Evolutionary conservation across 2,888 invertebrate genomes (phyloP).

Genomic region (Acanthosepion esculentum): DNA sequence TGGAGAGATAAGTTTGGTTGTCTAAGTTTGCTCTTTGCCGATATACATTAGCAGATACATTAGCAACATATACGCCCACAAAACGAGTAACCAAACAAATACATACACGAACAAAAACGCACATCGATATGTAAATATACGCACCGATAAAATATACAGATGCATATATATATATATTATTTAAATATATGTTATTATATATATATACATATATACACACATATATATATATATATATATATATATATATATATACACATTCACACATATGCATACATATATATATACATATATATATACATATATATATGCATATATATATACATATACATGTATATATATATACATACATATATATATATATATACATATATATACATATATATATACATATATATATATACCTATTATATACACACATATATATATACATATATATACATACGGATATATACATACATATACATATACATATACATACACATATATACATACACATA

Average conservation of each 20-base stretch:
- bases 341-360: neutral
- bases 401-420: neutral
- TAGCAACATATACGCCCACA: too few species aligned
- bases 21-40: too few species aligned
- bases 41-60: too few species aligned
- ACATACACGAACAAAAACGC: neutral
- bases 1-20: neutral
- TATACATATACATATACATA: neutral
- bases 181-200: neutral
- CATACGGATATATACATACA: neutral
- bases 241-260: neutral
- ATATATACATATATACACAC: neutral
- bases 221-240: neutral
- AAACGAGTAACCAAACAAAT: neutral
- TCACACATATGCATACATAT: too few species aligned
- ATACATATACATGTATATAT: neutral
- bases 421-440: neutral
- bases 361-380: neutral
- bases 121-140: neutral
- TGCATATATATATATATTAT: neutral
- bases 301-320: neutral
- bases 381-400: neutral
- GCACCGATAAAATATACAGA: neutral
- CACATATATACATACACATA: neutral
- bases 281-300: too few species aligned